Evolutionary conservation across 2,888 invertebrate species (phyloP).

Genomic region (Acronicta aceris): DNA sequence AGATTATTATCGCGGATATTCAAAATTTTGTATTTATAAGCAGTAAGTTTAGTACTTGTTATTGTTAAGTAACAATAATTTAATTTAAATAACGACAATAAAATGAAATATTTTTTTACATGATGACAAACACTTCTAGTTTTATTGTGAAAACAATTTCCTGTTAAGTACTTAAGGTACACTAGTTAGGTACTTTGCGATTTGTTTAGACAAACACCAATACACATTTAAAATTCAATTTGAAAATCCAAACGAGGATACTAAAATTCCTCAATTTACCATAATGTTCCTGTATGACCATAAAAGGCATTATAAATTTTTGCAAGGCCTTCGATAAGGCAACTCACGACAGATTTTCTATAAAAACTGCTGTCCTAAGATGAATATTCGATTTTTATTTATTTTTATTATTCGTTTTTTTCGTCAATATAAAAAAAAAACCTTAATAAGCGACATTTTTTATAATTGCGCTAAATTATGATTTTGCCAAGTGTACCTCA

Average conservation of each 20-base stretch:
- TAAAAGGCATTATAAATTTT: conserved; percentile 7
- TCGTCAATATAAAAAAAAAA: not conserved
- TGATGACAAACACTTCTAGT: conserved; percentile 66
- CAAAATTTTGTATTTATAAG: conserved; percentile 56
- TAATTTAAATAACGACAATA: conserved; percentile 80
- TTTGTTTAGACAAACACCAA: too few species aligned
- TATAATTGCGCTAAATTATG: not conserved
- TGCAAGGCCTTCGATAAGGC: conserved; percentile 24
- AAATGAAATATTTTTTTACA: conserved; percentile 86
- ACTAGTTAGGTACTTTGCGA: not conserved
- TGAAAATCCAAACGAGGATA: too few species aligned
- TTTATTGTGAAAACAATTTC: conserved; percentile 54
- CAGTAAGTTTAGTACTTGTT: conserved; percentile 69
- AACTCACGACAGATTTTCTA: not conserved
- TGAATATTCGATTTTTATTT: conserved; percentile 31
- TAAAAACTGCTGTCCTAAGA: conserved; percentile 2
- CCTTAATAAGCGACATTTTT: not conserved
- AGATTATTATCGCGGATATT: conserved; percentile 40
- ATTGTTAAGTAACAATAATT: conserved; percentile 77
- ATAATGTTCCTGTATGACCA: conserved; percentile 16
- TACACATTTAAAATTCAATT: too few species aligned
- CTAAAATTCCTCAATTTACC: conserved; percentile 6
- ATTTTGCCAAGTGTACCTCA: conserved; percentile 7
- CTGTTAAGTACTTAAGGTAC: not conserved
- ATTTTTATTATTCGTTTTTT: conserved; percentile 1